Percentiles rank a stretch among this genome's conserved stretches.
Evolutionary conservation across 2,888 invertebrate genomes (phyloP).

Genomic region (Plemyria rubiginata): DNA sequence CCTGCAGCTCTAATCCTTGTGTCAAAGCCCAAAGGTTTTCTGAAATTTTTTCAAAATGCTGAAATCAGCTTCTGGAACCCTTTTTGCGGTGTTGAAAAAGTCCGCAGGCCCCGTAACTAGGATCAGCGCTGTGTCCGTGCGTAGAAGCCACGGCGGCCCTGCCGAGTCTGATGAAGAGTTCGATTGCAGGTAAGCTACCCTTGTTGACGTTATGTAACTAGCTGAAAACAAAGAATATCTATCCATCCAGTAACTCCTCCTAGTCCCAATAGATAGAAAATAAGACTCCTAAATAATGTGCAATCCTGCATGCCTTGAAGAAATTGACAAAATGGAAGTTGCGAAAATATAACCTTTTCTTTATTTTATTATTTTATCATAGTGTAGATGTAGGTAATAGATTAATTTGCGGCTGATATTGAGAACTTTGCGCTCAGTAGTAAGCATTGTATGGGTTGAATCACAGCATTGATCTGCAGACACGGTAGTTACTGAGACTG

Average conservation of each 20-base stretch:
- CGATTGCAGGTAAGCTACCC: conserved; percentile 86
- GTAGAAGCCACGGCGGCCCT: conserved; percentile 74
- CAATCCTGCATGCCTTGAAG: not conserved
- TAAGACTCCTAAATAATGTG: not conserved
- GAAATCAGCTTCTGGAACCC: conserved; percentile 73
- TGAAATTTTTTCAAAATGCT: conserved; percentile 73
- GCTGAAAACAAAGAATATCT: conserved; percentile 53
- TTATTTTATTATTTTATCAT: not conserved
- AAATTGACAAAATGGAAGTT: not conserved
- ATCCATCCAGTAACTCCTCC: conserved; percentile 34
- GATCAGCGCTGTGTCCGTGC: conserved; percentile 63
- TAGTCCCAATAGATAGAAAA: not conserved
- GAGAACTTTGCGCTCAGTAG: no score
- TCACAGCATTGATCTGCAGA: no score
- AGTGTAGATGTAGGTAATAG: no score
- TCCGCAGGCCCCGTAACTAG: conserved; percentile 68
- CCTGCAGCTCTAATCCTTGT: conserved; percentile 75
- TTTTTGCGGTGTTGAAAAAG: conserved; percentile 71
- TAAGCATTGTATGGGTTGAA: no score
- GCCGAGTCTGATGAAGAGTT: conserved; percentile 94
- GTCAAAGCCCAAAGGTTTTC: conserved; percentile 64
- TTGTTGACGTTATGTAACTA: conserved; percentile 80
- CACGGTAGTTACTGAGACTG: no score
- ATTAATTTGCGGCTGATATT: no score
- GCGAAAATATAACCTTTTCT: not conserved